Evolutionary conservation across 2,797 vertebrate species (phyloP).

Genomic region (Delichon dasypus): DNA sequence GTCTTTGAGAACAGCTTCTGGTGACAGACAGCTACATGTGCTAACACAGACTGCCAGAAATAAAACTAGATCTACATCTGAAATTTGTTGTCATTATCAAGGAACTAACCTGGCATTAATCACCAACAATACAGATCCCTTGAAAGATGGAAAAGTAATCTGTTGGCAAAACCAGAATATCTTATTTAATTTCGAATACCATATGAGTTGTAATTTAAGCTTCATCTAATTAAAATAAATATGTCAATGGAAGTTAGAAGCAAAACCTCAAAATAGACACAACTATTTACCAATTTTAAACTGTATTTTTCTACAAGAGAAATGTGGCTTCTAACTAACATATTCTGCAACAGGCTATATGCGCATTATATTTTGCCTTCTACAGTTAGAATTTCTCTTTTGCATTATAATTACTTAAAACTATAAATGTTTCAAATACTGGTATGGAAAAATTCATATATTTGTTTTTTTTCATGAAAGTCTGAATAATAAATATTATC

Average conservation of each 20-base stretch:
- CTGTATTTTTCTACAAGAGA: not conserved
- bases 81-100: not conserved
- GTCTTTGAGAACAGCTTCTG: not conserved
- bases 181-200: not conserved
- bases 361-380: not conserved
- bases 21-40: not conserved
- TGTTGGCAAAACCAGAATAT: not conserved
- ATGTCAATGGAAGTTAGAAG: not conserved
- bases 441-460: not conserved
- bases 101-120: not conserved
- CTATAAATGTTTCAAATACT: not conserved
- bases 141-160: not conserved
- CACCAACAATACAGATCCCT: not conserved
- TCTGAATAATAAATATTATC: not conserved
- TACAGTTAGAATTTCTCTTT: not conserved
- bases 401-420: not conserved
- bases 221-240: not conserved
- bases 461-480: not conserved
- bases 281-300: not conserved
- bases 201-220: not conserved
- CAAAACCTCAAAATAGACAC: not conserved
- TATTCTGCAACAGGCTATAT: not conserved
- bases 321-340: fast-evolving
- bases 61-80: not conserved
- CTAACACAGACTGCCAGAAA: not conserved